Base-by-base conservation (phyloP, 2,113 vertebrate genomes). In the Oostethus manadensis region DNA sequence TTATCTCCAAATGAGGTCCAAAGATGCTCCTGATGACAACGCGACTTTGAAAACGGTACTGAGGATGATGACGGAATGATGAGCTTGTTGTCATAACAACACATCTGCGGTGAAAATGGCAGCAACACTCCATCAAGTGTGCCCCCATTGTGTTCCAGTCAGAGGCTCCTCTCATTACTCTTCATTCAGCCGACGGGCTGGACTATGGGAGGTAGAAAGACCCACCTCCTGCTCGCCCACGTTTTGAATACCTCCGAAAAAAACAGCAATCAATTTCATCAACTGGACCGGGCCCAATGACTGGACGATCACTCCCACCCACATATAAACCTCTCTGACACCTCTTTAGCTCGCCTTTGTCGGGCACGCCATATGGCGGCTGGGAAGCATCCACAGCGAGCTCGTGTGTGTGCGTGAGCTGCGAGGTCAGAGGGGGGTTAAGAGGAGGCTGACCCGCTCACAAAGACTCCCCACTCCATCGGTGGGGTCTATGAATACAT, bases 331-430 rank as follows among this genome's bases (percentile, higher is more conserved):
- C 62, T 68, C 54, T 26, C 70, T 79, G 82, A 83, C 86, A 86
- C 80, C 83, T 85, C 82, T 79, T 88, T 86, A 88, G 84, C 79
- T 74, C 55, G 78, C 82, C 74, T 84, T 89, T 87, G 86, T 86
- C 81, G 56, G 70, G 58, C 62, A 80, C 80, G 91, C 92, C 94
- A 96, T 94, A 97, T 97, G 95, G 95, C 92, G 92, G 92, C 87
- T 94, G 92, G 88, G 92, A 83, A 86, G 77, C 85, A 76, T 72
- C 69, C 70, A 78, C 84, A 74, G 67, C 73, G 61, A 61, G 70
- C 8, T 26, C 58, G 70, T 64, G 60, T 35, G 62, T 48, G 60
- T 17, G 57, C 56, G 56, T 77, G 66, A 80, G 70, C 87, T 79
- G 85, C 66, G 81, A 70, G 88, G 85, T 87, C 77, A 79, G 84